Percentiles rank a stretch among this genome's conserved stretches.
These are phyloP conservation scores for Drosophila subquinaria DNA, from an alignment of 2,888 invertebrate species.

Conservation along the genomic window DNA sequence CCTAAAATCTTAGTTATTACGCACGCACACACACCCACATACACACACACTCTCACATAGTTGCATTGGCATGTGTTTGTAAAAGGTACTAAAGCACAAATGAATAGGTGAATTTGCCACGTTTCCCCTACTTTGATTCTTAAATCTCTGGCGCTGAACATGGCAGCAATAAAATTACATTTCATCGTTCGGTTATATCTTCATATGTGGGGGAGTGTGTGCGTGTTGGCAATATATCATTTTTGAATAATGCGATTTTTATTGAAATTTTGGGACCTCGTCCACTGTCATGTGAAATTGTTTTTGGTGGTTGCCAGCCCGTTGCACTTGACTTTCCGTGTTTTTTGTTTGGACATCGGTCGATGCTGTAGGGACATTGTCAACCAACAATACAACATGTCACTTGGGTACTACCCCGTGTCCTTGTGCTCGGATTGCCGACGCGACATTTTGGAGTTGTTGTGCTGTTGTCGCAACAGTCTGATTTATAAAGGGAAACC, in stretches of 20 bases:
- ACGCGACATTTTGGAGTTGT: conserved; percentile 31
- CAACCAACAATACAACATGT: conserved; percentile 69
- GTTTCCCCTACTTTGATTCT: conserved; percentile 18
- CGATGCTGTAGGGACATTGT: conserved; percentile 41
- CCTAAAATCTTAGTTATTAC: not conserved
- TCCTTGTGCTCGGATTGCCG: conserved; percentile 31
- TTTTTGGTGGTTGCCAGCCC: conserved; percentile 46
- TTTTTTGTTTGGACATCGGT: conserved; percentile 37
- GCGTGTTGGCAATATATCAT: conserved; percentile 72
- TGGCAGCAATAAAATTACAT: conserved; percentile 72
- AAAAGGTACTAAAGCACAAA: conserved; percentile 39
- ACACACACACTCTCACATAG: not conserved
- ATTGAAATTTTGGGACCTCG: conserved; percentile 74
- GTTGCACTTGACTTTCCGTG: conserved; percentile 47
- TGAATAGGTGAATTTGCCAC: conserved; percentile 50
- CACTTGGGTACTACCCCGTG: conserved; percentile 50
- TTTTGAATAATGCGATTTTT: conserved; percentile 79
- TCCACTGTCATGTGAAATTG: conserved; percentile 62
- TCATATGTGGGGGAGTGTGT: conserved; percentile 3
- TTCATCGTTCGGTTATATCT: conserved; percentile 52
- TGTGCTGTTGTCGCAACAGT: conserved; percentile 33
- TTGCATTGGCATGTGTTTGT: not conserved
- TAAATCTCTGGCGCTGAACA: conserved; percentile 41
- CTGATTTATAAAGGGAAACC: conserved; percentile 61
- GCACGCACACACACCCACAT: not conserved